A percentile compares a stretch with the other conserved stretches of the same genome.
These are phyloP conservation scores for Cyanistes caeruleus DNA, from an alignment of 2,113 vertebrate species.

Conservation along the genomic window DNA sequence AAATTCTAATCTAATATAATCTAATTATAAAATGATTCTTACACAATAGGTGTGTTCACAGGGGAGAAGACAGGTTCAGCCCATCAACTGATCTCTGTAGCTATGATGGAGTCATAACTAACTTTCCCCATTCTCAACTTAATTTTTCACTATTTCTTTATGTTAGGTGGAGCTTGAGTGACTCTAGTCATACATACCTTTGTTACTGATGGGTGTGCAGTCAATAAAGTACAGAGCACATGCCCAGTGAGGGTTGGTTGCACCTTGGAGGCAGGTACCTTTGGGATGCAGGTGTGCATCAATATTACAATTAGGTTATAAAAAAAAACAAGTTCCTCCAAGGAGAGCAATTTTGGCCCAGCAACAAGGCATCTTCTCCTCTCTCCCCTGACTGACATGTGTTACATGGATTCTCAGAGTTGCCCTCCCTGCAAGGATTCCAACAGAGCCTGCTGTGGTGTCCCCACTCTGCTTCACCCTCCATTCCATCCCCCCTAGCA, in stretches of 20 bases:
- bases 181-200: not conserved
- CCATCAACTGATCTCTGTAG: rapidly evolving
- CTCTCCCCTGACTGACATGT: not conserved
- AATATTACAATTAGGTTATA: not conserved
- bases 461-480: not conserved
- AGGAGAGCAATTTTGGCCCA: not conserved
- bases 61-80: not conserved
- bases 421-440: not conserved
- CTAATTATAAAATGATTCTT: not conserved
- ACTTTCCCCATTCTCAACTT: not conserved
- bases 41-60: not conserved
- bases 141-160: not conserved
- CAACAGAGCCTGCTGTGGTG: rapidly evolving
- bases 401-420: not conserved
- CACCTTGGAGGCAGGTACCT: not conserved
- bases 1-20: not conserved
- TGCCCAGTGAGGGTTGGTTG: not conserved
- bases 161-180: not conserved
- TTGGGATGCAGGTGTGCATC: not conserved
- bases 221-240: not conserved
- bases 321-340: not conserved
- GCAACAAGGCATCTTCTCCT: not conserved
- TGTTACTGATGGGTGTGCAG: not conserved
- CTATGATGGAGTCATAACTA: not conserved
- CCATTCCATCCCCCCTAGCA: not conserved